Evolutionary conservation across 2,888 invertebrate species (phyloP).

Genomic region (Sarcophaga caerulescens): DNA sequence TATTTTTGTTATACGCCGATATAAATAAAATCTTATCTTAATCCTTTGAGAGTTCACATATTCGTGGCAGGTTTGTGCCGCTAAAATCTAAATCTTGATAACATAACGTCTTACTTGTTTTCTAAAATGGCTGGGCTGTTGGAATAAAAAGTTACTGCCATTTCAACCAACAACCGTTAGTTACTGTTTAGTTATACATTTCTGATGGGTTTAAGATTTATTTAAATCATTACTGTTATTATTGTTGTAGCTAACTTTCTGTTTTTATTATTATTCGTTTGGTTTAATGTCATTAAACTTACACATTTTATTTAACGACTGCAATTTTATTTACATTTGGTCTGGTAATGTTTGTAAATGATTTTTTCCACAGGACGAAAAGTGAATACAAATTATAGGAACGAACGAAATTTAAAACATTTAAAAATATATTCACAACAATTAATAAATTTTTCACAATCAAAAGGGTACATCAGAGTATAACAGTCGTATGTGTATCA

Average conservation of each 20-base stretch:
- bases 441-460: background rate
- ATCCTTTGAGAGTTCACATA: background rate
- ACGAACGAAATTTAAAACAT: background rate
- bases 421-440: background rate
- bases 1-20: background rate
- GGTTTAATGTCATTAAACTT: conserved; percentile 34
- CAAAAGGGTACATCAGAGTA: too few relatives aligned
- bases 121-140: too few relatives aligned
- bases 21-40: background rate
- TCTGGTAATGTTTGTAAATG: conserved; percentile 26
- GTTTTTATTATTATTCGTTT: conserved; percentile 20
- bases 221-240: background rate
- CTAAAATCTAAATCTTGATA: conserved; percentile 39
- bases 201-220: too few relatives aligned
- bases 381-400: background rate
- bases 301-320: conserved; percentile 25
- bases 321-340: conserved; percentile 41
- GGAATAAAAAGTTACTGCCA: too few relatives aligned
- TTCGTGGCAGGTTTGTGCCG: background rate
- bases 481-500: too few relatives aligned
- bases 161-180: too few relatives aligned
- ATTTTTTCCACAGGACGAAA: background rate
- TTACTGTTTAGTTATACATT: too few relatives aligned
- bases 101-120: background rate
- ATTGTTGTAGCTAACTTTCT: background rate